Conservation (phyloP, 2,113 vertebrate genomes). For the Alosa alosa region DNA sequence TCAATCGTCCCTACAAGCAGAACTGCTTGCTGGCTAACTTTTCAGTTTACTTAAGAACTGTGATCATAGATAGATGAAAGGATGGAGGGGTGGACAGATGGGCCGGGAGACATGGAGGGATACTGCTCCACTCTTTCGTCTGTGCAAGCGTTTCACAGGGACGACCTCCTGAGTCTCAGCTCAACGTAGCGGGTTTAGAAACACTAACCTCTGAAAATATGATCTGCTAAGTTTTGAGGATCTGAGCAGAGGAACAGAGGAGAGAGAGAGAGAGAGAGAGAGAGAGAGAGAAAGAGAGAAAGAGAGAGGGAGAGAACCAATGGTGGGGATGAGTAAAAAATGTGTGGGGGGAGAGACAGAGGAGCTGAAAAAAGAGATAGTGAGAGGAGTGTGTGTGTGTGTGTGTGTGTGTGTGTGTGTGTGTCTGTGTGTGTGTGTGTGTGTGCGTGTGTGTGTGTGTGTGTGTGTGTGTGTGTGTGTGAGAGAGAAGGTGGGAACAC, state of each 20-base stretch:
- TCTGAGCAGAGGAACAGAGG: not conserved
- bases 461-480: not conserved
- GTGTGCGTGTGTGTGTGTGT: not conserved
- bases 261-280: not conserved
- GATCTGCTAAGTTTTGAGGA: not conserved
- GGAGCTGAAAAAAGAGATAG: not conserved
- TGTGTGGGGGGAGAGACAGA: not conserved
- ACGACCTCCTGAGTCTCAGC: not conserved
- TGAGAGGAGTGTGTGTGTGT: not conserved
- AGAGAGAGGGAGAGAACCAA: not conserved
- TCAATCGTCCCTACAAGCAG: no score
- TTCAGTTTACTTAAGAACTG: no score
- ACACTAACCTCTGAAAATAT: not conserved
- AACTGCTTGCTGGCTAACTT: no score
- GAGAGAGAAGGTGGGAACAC: not conserved
- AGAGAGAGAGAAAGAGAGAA: not conserved
- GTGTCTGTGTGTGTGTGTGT: not conserved
- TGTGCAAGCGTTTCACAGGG: not conserved
- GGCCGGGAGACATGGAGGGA: not conserved
- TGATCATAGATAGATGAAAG: not conserved
- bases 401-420: not conserved
- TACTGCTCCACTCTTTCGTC: not conserved
- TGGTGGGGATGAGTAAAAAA: not conserved
- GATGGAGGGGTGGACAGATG: not conserved
- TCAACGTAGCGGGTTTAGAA: not conserved